phyloP scores from a whole-genome alignment of 2,797 vertebrate genomes.

The Myoxocephalus aenaeus region DNA sequence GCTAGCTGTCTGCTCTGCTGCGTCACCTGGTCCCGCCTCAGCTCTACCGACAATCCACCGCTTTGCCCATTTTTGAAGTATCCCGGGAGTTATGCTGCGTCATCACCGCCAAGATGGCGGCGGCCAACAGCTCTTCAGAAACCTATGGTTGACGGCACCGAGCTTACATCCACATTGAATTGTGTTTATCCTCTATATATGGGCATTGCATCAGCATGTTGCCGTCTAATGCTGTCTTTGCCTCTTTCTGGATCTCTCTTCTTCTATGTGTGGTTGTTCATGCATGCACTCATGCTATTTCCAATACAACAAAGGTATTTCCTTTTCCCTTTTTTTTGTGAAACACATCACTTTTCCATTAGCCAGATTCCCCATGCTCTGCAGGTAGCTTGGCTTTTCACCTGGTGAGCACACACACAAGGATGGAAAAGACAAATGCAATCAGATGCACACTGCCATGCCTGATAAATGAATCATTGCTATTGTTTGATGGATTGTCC shows the following conservation, averaged over 20 bases:
- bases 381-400: slow-evolving; percentile 50
- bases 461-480: slow-evolving; percentile 25
- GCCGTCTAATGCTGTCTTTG: slow-evolving; percentile 6
- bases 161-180: neutral
- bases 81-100: neutral
- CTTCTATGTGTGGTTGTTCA: slow-evolving; percentile 29
- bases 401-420: slow-evolving; percentile 26
- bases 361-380: slow-evolving; percentile 52
- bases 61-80: neutral
- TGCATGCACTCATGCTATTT: slow-evolving; percentile 49
- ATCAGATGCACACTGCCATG: neutral
- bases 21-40: neutral
- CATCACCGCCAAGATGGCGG: neutral
- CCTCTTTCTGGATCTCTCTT: slow-evolving; percentile 15
- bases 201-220: slow-evolving; percentile 5
- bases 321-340: slow-evolving; percentile 51
- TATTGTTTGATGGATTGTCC: slow-evolving; percentile 28
- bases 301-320: slow-evolving; percentile 49
- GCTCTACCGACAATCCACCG: neutral
- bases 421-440: slow-evolving; percentile 17
- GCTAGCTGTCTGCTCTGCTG: neutral
- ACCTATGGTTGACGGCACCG: neutral
- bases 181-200: neutral
- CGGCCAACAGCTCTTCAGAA: neutral
- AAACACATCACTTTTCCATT: slow-evolving; percentile 66